phyloP scores from a whole-genome alignment of 2,888 invertebrate genomes.

The Hydroisotoma schaefferi region DNA sequence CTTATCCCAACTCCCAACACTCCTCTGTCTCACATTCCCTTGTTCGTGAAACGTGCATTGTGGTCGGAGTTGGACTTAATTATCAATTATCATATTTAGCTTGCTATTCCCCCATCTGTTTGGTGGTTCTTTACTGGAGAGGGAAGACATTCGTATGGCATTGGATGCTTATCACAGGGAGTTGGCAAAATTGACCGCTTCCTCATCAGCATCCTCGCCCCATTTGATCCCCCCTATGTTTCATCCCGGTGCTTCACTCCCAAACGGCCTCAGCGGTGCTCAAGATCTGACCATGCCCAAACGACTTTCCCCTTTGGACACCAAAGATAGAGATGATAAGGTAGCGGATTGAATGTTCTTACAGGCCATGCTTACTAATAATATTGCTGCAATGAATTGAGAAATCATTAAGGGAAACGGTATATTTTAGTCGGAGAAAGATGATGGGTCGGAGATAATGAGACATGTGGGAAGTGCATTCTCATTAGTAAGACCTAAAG shows the following conservation, averaged over 20 bases:
- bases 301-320: constrained; percentile 53
- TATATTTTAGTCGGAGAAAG: constrained; percentile 52
- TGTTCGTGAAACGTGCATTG: too few species aligned
- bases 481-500: constrained; percentile 79
- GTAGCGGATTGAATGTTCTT: too few species aligned
- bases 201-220: constrained; percentile 55
- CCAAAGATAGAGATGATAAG: constrained; percentile 52
- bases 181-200: constrained; percentile 73
- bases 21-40: too few species aligned
- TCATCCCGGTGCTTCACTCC: constrained; percentile 49
- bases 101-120: constrained; percentile 79
- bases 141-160: constrained; percentile 82
- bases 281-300: constrained; percentile 85
- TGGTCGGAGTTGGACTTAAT: too few species aligned
- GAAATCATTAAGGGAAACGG: not conserved
- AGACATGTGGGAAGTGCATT: constrained; percentile 79
- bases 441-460: constrained; percentile 64
- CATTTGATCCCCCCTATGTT: constrained; percentile 74
- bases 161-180: constrained; percentile 90
- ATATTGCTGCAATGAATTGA: too few species aligned
- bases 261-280: constrained; percentile 58
- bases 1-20: too few species aligned
- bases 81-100: constrained; percentile 49
- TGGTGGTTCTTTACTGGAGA: constrained; percentile 60
- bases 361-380: too few species aligned